Evolutionary conservation across 2,797 vertebrate genomes (phyloP).

Genomic region (Nyctibius grandis): DNA sequence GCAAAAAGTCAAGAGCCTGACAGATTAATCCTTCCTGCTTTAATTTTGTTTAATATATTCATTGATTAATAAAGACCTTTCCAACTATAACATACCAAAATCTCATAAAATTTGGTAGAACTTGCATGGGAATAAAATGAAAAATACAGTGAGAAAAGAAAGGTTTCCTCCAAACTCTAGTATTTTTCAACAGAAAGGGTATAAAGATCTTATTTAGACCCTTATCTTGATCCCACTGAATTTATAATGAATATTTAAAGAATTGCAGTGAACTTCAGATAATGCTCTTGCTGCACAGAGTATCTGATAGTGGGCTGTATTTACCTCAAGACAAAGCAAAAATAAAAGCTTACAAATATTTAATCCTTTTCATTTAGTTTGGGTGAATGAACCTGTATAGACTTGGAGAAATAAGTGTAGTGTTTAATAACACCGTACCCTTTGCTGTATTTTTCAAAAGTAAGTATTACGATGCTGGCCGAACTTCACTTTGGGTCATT

Average conservation of each 20-base stretch:
- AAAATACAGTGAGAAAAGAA: background rate
- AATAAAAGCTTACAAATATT: background rate
- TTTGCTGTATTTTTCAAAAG: background rate
- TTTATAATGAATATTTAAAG: background rate
- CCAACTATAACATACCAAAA: background rate
- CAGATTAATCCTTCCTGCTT: background rate
- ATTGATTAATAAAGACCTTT: background rate
- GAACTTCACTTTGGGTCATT: background rate
- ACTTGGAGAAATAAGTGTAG: background rate
- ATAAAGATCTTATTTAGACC: background rate
- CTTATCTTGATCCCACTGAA: background rate
- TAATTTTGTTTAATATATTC: background rate
- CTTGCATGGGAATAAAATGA: background rate
- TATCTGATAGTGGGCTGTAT: background rate
- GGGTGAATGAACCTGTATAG: background rate
- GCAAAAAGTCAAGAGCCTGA: background rate
- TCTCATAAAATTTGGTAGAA: background rate
- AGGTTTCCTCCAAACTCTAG: background rate
- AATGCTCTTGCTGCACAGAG: background rate
- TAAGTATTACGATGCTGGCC: background rate
- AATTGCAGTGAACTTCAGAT: background rate
- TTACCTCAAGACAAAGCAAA: background rate
- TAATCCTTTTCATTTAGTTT: background rate
- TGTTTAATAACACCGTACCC: background rate
- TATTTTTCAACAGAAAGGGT: background rate